phyloP scores from a whole-genome alignment of 2,888 invertebrate genomes.

The Drosophila kanekoi region DNA sequence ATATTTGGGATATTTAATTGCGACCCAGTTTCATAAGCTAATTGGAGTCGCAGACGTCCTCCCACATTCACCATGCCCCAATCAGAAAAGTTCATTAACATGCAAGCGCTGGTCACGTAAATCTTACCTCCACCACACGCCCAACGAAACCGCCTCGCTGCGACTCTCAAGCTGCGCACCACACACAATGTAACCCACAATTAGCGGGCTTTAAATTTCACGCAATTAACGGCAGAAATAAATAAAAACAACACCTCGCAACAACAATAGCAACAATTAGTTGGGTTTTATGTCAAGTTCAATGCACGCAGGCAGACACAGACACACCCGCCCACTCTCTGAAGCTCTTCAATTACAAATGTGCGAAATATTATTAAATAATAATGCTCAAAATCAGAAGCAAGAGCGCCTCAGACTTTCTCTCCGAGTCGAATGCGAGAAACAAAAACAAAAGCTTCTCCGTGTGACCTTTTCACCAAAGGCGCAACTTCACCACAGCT shows the following conservation, averaged over 20 bases:
- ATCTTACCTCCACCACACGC: conserved; percentile 39
- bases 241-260: conserved; percentile 25
- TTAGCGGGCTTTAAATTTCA: conserved; percentile 67
- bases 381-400: conserved; percentile 57
- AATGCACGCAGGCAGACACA: conserved; percentile 63
- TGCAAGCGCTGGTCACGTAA: conserved; percentile 29
- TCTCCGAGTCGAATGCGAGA: conserved; percentile 28
- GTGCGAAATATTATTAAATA: conserved; percentile 64
- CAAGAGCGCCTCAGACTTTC: conserved; percentile 53
- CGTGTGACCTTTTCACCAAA: conserved; percentile 54
- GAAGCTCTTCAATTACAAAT: conserved; percentile 35
- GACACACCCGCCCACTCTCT: conserved; percentile 35
- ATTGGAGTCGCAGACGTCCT: conserved; percentile 6
- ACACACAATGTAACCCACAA: conserved; percentile 66
- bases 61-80: conserved; percentile 14
- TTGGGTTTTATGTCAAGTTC: conserved; percentile 74
- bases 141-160: not conserved
- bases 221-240: conserved; percentile 65
- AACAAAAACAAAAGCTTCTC: conserved; percentile 43
- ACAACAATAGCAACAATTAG: conserved; percentile 67
- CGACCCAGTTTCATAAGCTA: conserved; percentile 45
- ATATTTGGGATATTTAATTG: conserved; percentile 6
- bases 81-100: conserved; percentile 55
- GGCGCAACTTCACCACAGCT: conserved; percentile 54
- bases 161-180: conserved; percentile 4